Evolutionary conservation across 2,797 vertebrate species (phyloP).

Genomic region (Sebastes goodei): DNA sequence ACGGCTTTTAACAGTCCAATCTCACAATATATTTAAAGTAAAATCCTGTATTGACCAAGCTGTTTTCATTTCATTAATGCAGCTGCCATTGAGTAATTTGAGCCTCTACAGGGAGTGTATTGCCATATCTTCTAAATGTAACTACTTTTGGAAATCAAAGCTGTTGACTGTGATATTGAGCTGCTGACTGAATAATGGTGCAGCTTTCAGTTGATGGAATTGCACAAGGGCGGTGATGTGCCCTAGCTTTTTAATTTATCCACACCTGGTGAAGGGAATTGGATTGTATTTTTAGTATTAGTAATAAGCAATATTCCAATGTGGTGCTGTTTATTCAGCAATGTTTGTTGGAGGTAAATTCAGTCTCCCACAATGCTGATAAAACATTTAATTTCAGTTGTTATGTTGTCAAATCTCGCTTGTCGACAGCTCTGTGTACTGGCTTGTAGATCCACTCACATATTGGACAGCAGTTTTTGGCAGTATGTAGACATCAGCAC

Average conservation of each 20-base stretch:
- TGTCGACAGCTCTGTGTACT: neutral
- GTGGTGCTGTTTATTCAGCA: neutral
- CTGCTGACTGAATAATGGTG: neutral
- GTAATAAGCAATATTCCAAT: neutral
- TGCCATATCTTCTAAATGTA: neutral
- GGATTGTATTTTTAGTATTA: neutral
- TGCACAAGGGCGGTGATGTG: neutral
- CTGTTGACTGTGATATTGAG: neutral
- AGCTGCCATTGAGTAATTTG: neutral
- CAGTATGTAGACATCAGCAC: neutral
- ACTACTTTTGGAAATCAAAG: neutral
- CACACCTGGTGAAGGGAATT: neutral
- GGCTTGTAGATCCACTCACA: neutral
- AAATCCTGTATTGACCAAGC: neutral
- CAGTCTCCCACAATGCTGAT: neutral
- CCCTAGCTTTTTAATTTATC: neutral
- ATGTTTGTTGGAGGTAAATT: neutral
- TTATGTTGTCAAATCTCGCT: neutral
- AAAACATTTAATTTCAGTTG: neutral
- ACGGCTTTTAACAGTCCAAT: neutral
- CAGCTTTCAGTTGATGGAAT: slow-evolving; percentile 3
- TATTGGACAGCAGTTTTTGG: neutral
- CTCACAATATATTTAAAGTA: neutral
- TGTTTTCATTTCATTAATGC: neutral
- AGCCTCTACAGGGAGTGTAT: neutral